Evolutionary conservation across 2,113 vertebrate genomes (phyloP).

Genomic region (Centropus unirufus): DNA sequence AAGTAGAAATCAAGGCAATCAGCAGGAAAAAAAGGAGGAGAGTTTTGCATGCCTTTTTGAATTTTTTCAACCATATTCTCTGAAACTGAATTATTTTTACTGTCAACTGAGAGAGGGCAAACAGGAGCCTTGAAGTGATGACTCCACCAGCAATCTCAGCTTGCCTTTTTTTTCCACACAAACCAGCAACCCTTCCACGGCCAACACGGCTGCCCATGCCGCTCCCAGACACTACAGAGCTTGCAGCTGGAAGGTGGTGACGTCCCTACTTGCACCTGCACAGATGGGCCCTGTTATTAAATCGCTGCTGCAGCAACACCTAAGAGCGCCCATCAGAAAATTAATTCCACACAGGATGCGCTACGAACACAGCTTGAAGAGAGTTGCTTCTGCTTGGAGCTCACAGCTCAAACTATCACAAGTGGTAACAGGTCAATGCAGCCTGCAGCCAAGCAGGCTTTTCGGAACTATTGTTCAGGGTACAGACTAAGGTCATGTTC

Average conservation of each 20-base stretch:
- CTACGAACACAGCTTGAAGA: background rate
- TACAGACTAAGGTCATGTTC: slow-evolving; percentile 49
- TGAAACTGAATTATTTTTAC: slow-evolving; percentile 24
- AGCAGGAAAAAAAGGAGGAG: background rate
- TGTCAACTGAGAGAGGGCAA: slow-evolving; percentile 6
- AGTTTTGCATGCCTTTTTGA: slow-evolving; percentile 7
- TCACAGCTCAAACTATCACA: accelerated
- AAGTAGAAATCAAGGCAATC: slow-evolving; percentile 53
- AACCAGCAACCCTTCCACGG: accelerated
- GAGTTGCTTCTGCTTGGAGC: accelerated
- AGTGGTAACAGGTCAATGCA: background rate
- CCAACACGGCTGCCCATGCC: background rate
- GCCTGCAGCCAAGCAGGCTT: slow-evolving; percentile 5
- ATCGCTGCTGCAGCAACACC: accelerated
- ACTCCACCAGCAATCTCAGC: background rate
- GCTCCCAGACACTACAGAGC: background rate
- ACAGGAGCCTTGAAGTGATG: background rate
- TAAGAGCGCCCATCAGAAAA: background rate
- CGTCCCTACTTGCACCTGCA: background rate
- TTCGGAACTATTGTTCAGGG: slow-evolving; percentile 41
- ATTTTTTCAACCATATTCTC: slow-evolving; percentile 21
- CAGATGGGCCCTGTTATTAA: background rate
- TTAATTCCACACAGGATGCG: background rate
- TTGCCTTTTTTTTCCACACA: background rate
- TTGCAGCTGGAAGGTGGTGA: background rate